A percentile compares a stretch with the other conserved stretches of the same genome.
Conservation (phyloP, 1,140 invertebrate genomes). For the Drosophila parabipectinata region DNA sequence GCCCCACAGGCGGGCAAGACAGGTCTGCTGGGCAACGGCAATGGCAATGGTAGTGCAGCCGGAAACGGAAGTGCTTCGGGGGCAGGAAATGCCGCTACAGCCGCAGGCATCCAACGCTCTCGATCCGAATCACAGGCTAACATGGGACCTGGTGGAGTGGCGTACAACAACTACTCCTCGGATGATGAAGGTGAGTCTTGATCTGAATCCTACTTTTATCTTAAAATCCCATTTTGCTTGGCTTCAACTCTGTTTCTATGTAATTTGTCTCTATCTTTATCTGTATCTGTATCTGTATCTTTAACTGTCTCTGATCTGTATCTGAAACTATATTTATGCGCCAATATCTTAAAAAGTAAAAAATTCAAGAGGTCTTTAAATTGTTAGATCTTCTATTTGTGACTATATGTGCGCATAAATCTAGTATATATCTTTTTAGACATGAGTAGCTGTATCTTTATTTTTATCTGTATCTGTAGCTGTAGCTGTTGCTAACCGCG, state of each 20-base stretch:
- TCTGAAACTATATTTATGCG: constrained; percentile 13
- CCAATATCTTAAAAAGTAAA: not conserved
- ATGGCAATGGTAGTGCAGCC: constrained; percentile 65
- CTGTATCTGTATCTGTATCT: constrained; percentile 41
- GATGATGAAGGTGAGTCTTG: constrained; percentile 91
- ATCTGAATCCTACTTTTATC: constrained; percentile 9
- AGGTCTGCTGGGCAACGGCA: constrained; percentile 51
- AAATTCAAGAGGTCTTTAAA: not conserved
- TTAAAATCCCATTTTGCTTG: constrained; percentile 61
- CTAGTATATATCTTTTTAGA: constrained; percentile 15
- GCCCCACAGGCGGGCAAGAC: constrained; percentile 58
- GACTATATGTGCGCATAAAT: constrained; percentile 15
- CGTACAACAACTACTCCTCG: constrained; percentile 93
- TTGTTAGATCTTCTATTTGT: too few relatives aligned
- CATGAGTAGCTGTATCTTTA: constrained; percentile 26
- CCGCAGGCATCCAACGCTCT: constrained; percentile 77
- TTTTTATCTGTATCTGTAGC: constrained; percentile 34
- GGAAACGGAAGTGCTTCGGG: constrained; percentile 68
- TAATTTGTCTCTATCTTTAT: constrained; percentile 29
- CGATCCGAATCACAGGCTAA: constrained; percentile 84
- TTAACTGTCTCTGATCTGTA: constrained; percentile 31
- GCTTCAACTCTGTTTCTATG: constrained; percentile 59
- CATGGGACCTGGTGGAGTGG: constrained; percentile 85
- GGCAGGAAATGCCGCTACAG: not conserved
- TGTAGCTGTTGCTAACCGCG: constrained; percentile 49